These are phyloP conservation scores for Hoplostethus atlanticus DNA, from an alignment of 2,797 vertebrate genomes.

Conservation along the genomic window DNA sequence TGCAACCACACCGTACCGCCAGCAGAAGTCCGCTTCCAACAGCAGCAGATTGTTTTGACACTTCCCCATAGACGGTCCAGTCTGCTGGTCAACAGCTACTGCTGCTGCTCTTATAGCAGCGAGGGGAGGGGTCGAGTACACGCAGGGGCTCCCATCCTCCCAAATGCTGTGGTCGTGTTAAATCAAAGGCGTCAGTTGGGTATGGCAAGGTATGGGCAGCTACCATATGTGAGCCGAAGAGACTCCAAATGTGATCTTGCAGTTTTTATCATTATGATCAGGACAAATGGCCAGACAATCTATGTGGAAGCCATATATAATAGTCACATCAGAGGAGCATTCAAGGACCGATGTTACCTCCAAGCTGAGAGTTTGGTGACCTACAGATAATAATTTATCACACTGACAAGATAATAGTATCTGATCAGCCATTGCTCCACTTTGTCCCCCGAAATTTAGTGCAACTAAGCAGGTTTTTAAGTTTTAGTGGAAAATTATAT, in stretches of 20 bases:
- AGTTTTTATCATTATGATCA: background rate
- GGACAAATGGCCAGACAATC: too few species aligned
- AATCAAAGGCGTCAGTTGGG: conserved; percentile 7
- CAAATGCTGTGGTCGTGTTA: conserved; percentile 43
- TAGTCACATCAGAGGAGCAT: too few species aligned
- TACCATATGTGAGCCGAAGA: too few species aligned
- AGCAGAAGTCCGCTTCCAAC: conserved; percentile 3
- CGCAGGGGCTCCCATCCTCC: conserved; percentile 8
- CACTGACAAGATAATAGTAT: too few species aligned
- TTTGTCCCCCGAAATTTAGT: too few species aligned
- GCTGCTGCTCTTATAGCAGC: conserved; percentile 60
- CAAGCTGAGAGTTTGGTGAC: too few species aligned
- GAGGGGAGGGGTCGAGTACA: conserved; percentile 47
- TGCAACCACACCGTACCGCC: background rate
- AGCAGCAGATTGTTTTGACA: conserved; percentile 10
- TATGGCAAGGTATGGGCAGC: background rate
- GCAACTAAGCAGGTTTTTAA: too few species aligned
- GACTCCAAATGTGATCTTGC: background rate
- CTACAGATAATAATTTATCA: too few species aligned
- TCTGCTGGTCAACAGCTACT: conserved; percentile 13
- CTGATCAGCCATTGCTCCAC: too few species aligned
- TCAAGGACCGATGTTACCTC: too few species aligned
- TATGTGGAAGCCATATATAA: too few species aligned
- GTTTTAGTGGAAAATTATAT: too few species aligned
- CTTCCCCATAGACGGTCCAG: conserved; percentile 37